Evolutionary conservation across 2,888 invertebrate species (phyloP).

Genomic region (Euproctis similis): DNA sequence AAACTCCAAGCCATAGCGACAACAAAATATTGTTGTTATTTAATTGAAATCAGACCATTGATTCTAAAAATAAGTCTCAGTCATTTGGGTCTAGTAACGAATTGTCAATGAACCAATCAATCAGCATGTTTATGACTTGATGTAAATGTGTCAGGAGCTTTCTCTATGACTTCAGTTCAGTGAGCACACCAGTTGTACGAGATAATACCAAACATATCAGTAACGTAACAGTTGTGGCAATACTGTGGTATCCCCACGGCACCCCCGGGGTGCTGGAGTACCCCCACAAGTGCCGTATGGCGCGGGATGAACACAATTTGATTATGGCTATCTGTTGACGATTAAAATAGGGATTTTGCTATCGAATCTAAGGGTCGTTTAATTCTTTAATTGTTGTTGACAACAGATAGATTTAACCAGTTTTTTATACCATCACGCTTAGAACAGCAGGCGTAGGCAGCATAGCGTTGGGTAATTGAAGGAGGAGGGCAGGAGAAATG

Average conservation of each 20-base stretch:
- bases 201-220: constrained; percentile 45
- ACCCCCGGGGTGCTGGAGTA: constrained; percentile 8
- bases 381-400: constrained; percentile 11
- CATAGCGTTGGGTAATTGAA: no score
- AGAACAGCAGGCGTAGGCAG: no score
- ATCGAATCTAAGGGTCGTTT: no score
- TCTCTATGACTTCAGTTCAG: constrained; percentile 5
- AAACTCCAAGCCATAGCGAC: no score
- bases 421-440: no score
- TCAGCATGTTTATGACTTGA: constrained; percentile 4
- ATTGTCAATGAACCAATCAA: not conserved
- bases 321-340: constrained; percentile 42
- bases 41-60: no score
- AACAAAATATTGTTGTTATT: no score
- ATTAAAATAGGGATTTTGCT: constrained; percentile 22
- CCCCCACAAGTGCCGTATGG: constrained; percentile 31
- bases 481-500: no score
- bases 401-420: not conserved
- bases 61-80: no score
- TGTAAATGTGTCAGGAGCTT: constrained; percentile 2
- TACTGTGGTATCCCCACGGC: constrained; percentile 7
- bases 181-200: constrained; percentile 26
- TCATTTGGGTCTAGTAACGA: no score
- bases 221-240: constrained; percentile 51
- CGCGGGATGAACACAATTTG: constrained; percentile 31